A percentile compares a stretch with the other conserved stretches of the same genome.
phyloP scores from a whole-genome alignment of 1,140 invertebrate genomes.

The Coboldia fuscipes region DNA sequence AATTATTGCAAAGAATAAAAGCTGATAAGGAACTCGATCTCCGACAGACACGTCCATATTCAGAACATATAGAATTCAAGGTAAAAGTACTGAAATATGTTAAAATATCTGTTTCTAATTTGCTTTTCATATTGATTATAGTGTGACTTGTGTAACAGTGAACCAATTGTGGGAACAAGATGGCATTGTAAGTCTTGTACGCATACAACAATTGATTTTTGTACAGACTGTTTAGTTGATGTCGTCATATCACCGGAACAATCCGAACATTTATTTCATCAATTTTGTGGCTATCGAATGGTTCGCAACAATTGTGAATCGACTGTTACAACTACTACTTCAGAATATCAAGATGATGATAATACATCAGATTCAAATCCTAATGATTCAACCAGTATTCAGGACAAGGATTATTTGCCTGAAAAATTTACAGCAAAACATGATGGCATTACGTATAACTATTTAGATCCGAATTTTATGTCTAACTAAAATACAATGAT shows the following conservation, averaged over 20 bases:
- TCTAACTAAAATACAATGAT: neutral
- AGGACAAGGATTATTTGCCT: neutral
- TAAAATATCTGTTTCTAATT: constrained; percentile 3
- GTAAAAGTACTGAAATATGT: constrained; percentile 13
- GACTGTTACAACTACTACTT: neutral
- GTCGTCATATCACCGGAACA: neutral
- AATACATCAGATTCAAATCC: neutral
- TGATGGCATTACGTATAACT: too few species aligned
- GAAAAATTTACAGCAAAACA: neutral
- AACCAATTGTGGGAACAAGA: constrained; percentile 39
- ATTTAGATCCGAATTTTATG: constrained; percentile 2
- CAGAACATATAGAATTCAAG: constrained; percentile 26
- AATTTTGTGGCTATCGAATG: neutral
- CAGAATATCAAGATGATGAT: neutral
- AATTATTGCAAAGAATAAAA: constrained; percentile 17
- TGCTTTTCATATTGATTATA: constrained; percentile 15
- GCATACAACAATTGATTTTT: constrained; percentile 1
- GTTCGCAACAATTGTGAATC: too few species aligned
- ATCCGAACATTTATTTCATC: neutral
- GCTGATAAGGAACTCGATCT: constrained; percentile 12
- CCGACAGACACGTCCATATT: constrained; percentile 12
- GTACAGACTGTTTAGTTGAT: constrained; percentile 1
- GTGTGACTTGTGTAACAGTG: constrained; percentile 41
- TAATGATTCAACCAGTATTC: neutral
- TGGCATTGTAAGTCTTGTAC: constrained; percentile 41